Evolutionary conservation across 2,888 invertebrate genomes (phyloP), one percentile per base, ranked within the genome.

Genomic region (Aspidiotus destructor): DNA sequence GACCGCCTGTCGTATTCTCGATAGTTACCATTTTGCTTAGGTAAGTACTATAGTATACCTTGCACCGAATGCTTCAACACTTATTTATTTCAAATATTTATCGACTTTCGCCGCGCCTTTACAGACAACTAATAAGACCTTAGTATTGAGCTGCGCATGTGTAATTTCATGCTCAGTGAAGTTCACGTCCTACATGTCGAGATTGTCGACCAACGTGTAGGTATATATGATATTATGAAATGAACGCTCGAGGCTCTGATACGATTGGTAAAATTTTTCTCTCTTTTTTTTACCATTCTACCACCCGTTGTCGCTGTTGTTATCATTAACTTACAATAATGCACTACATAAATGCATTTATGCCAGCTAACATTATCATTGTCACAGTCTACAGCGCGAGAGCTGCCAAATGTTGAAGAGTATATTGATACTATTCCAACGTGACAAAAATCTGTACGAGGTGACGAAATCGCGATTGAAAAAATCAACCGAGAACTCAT

Each of bases 111-210:
- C 48, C 48, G 48, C n/a, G 48, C 48, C n/a, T 48, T 48, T 13
- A 28, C 28, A 48, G 48, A n/a, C 48, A 48, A n/a, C 48, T n/a
- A 48, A 48, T 48, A 48, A 48, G 48, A 48, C 48, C 11, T 48
- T n/a, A 28, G 28, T 28, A 48, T 6, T n/a, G 48, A 48, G 48
- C n/a, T 13, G 11, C 11, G 48, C n/a, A 48, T 48, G n/a, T 48
- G 48, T 65, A 65, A 65, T 65, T 65, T 65, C 65, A 65, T 57
- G 65, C 65, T 65, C 17, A 57, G 42, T 65, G 65, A 65, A 65
- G 65, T 65, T 65, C 65, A 58, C 65, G 58, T 65, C 57, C 65
- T 65, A 65, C 57, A 57, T 65, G 65, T 55, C 28, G 28, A 28
- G 28, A 28, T 28, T 28, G 28, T 28, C 48, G 48, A 48, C 48